Evolutionary conservation across 2,888 invertebrate species (phyloP).

Genomic region (Holacanthella duospinosa): DNA sequence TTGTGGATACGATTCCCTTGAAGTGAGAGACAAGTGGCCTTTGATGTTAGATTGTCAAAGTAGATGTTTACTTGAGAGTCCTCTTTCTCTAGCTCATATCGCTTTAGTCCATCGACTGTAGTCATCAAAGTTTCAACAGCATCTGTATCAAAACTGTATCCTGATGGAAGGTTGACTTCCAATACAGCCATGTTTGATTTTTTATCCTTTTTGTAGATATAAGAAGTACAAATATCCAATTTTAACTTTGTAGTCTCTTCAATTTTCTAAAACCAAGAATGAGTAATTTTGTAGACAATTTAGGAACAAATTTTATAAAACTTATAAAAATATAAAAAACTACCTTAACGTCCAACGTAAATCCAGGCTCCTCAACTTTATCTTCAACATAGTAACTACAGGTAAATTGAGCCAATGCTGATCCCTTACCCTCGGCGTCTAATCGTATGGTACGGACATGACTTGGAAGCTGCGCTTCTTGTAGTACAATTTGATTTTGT

Average conservation of each 20-base stretch:
- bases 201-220: background rate
- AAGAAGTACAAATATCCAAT: background rate
- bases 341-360: too few species aligned
- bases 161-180: slow-evolving; percentile 78
- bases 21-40: slow-evolving; percentile 68
- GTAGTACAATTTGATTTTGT: slow-evolving; percentile 4
- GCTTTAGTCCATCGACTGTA: slow-evolving; percentile 46
- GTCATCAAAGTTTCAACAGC: slow-evolving; percentile 5
- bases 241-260: background rate
- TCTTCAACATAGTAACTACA: slow-evolving; percentile 25
- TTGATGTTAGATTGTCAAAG: slow-evolving; percentile 49
- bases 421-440: slow-evolving; percentile 16
- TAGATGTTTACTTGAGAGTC: slow-evolving; percentile 58
- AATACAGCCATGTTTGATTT: slow-evolving; percentile 76
- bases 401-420: slow-evolving; percentile 21
- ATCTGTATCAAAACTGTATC: slow-evolving; percentile 68
- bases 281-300: too few species aligned
- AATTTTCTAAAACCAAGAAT: too few species aligned
- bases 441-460: slow-evolving; percentile 4
- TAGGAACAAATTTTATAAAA: too few species aligned
- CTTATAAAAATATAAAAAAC: too few species aligned
- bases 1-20: slow-evolving; percentile 69
- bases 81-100: slow-evolving; percentile 58
- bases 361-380: slow-evolving; percentile 11
- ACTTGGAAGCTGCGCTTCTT: slow-evolving; percentile 6